Conservation (phyloP, 1,140 invertebrate genomes). For the Epicauta chinensis region DNA sequence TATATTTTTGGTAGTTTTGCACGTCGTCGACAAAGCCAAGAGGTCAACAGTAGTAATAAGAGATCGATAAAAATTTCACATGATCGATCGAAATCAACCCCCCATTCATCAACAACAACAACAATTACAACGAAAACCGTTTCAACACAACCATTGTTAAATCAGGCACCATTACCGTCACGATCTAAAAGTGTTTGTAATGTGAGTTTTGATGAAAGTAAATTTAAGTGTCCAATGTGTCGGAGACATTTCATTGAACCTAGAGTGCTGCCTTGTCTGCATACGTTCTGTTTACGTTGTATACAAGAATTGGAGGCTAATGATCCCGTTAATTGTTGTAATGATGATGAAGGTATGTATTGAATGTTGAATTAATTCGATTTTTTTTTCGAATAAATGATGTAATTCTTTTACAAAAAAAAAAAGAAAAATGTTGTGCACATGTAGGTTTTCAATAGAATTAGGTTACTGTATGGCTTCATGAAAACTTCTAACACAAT, state of each 20-base stretch:
- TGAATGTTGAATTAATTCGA: too few species aligned
- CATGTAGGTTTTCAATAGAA: too few species aligned
- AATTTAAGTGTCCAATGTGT: conserved; percentile 48
- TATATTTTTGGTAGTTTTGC: conserved; percentile 57
- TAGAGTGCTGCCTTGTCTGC: conserved; percentile 50
- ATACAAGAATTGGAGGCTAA: conserved; percentile 42
- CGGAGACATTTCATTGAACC: conserved; percentile 47
- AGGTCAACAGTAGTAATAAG: conserved; percentile 37
- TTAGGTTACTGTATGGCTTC: too few species aligned
- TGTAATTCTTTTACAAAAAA: too few species aligned
- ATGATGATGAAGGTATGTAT: conserved; percentile 39
- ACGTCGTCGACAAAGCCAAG: conserved; percentile 45
- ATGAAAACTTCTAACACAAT: too few species aligned
- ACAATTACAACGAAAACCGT: not conserved
- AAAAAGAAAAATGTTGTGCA: too few species aligned
- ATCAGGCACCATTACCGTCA: not conserved
- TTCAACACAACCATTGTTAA: too few species aligned
- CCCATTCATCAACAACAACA: conserved; percentile 20
- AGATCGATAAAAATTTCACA: conserved; percentile 43
- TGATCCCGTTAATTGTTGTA: conserved; percentile 34
- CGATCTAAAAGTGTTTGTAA: conserved; percentile 28
- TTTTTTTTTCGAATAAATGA: too few species aligned
- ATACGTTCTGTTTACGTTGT: conserved; percentile 53
- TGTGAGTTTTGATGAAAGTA: conserved; percentile 18
- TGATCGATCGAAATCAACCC: conserved; percentile 30